Base-by-base conservation (phyloP, 2,888 invertebrate species). In the Cryptophagus acutangulus region DNA sequence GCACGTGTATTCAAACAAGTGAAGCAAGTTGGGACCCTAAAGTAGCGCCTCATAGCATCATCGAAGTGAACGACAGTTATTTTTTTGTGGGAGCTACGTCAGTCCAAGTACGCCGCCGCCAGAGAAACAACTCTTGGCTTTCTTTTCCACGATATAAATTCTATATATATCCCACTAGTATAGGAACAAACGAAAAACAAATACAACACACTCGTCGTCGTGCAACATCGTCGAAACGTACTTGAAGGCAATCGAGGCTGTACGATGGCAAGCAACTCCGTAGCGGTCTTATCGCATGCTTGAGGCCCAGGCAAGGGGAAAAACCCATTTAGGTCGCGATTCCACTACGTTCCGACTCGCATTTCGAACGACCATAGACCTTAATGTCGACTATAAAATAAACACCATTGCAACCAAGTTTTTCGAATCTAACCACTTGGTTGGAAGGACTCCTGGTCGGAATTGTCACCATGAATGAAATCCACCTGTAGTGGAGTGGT, bases 251-350 rank as follows among this genome's bases (percentile, higher is more conserved):
- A 31, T 31, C 31, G 31, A 31, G 29, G 26, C 17, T 34, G 35
- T 33, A 29, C 36, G 34, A 43, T n/a, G 15, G 4, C 5, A 31
- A n/a, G 15, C 12, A 6, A 8, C 3, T 39, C 33, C 28, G 36
- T 10, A 36, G 25, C 24, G 25, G 29, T 12, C 59, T 66, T 66
- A 66, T 67, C 67, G 64, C 49, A n/a, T 41, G 59, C 48, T 52
- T 54, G 65, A 54, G 65, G 65, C 66, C 65, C 65, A 60, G 61
- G 62, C 63, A 64, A 59, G 65, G 67, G 61, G 62, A 60, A 44
- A 3, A 43, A 10, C 41, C 52, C 25, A 43, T 57, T 58, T 37
- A 48, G 55, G 35, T 49, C 30, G 53, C 36, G 53, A 49, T 61
- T 55, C 56, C 52, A 40, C 41, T 51, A 33, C 37, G 36, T 29